These are phyloP conservation scores for Magallana angulata DNA, from an alignment of 1,140 invertebrate genomes.

Conservation along the genomic window DNA sequence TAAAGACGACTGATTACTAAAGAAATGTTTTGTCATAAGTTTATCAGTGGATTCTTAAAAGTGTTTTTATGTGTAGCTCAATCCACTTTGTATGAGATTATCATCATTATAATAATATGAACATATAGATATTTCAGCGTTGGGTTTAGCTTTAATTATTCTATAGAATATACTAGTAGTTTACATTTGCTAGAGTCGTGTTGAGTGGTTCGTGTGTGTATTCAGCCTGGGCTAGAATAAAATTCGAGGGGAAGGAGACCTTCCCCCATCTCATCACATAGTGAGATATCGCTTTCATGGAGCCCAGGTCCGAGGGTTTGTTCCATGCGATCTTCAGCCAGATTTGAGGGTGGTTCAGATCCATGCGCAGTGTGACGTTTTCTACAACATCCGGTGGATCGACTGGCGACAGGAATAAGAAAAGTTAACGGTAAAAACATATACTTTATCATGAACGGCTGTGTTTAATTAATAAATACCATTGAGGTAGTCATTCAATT, in stretches of 20 bases:
- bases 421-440: not conserved
- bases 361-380: constrained; percentile 44
- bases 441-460: too few species aligned
- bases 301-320: constrained; percentile 42
- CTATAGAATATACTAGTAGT: not conserved
- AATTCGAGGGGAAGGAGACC: not conserved
- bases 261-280: constrained; percentile 54
- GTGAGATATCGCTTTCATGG: constrained; percentile 33
- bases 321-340: constrained; percentile 43
- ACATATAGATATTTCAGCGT: too few species aligned
- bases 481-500: too few species aligned
- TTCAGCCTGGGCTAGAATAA: not conserved
- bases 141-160: too few species aligned
- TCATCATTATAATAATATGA: too few species aligned
- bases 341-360: constrained; percentile 32
- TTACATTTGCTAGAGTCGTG: not conserved
- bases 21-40: too few species aligned
- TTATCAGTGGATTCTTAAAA: too few species aligned
- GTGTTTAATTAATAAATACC: too few species aligned
- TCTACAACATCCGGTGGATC: constrained; percentile 44
- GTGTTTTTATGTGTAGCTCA: too few species aligned
- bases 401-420: constrained; percentile 25
- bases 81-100: too few species aligned
- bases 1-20: too few species aligned
- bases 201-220: not conserved